Evolutionary conservation across 23 tunicate genomes (phyloP).

Genomic region (Botrylloides violaceus): DNA sequence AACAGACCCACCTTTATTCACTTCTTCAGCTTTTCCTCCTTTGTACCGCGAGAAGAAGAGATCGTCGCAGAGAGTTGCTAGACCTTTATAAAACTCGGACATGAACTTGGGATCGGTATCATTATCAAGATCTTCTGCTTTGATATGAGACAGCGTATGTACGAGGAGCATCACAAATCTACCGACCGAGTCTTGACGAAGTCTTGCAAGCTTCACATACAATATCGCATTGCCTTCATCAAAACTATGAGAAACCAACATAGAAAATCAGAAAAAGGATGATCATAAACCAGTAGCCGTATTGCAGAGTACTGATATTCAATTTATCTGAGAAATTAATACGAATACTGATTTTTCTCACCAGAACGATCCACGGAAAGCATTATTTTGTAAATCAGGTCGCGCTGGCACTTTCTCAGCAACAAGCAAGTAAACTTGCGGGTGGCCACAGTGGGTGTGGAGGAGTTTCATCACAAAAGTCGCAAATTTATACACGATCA

Average conservation of each 20-base stretch:
- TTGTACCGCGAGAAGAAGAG: conserved; percentile 76
- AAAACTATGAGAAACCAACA: conserved; percentile 41
- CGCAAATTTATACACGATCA: conserved; percentile 85
- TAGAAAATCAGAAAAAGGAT: too few species aligned
- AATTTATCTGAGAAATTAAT: too few species aligned
- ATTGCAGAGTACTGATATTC: too few species aligned
- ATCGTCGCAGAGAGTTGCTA: conserved; percentile 82
- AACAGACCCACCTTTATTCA: not conserved
- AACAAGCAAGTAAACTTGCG: conserved; percentile 64
- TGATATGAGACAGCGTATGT: conserved; percentile 76
- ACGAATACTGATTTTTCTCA: too few species aligned
- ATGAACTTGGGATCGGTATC: conserved; percentile 40
- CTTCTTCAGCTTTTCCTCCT: conserved; percentile 22
- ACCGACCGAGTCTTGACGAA: conserved; percentile 71
- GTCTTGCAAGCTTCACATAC: conserved; percentile 65
- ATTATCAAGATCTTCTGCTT: conserved; percentile 32
- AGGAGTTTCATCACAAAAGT: conserved; percentile 65
- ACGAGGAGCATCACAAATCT: conserved; percentile 67
- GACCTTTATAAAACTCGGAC: conserved; percentile 79
- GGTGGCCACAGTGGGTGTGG: conserved; percentile 59
- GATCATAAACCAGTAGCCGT: too few species aligned
- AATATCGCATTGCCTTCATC: conserved; percentile 85
- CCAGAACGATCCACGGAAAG: conserved; percentile 96
- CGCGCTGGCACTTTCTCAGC: conserved; percentile 74
- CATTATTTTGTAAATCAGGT: conserved; percentile 50